These are phyloP conservation scores for Etia nguti DNA, from an alignment of 2,113 vertebrate species.

Conservation along the genomic window DNA sequence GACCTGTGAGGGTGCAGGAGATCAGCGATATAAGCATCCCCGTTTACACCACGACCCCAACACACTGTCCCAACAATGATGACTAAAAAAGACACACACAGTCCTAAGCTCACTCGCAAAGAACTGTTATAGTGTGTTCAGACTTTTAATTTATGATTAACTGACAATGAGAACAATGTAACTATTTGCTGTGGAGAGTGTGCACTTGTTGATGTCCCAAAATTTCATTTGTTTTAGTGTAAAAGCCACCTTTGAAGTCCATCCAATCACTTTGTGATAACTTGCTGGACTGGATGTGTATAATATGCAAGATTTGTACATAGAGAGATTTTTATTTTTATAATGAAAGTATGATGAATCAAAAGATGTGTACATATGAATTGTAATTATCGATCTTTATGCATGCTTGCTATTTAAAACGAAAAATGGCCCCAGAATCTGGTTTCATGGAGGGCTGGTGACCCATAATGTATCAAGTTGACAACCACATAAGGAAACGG, in stretches of 20 bases:
- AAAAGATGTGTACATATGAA: constrained; percentile 58
- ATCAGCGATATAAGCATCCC: constrained; percentile 86
- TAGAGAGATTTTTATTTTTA: constrained; percentile 75
- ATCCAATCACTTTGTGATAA: constrained; percentile 50
- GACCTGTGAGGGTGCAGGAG: constrained; percentile 82
- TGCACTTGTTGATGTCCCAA: constrained; percentile 34
- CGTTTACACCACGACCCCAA: constrained; percentile 80
- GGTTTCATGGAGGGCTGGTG: constrained; percentile 23
- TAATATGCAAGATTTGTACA: constrained; percentile 76
- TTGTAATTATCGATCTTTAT: constrained; percentile 64
- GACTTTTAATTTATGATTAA: constrained; percentile 47
- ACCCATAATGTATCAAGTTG: constrained; percentile 56
- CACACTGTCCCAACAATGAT: constrained; percentile 72
- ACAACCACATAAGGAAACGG: constrained; percentile 53
- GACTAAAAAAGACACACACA: constrained; percentile 34
- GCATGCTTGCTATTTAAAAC: constrained; percentile 71
- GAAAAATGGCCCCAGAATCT: constrained; percentile 34
- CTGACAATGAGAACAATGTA: constrained; percentile 42
- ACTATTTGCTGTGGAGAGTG: constrained; percentile 29
- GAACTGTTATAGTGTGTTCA: constrained; percentile 37
- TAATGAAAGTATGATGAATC: constrained; percentile 54
- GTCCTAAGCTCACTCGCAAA: constrained; percentile 4
- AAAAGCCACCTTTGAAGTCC: constrained; percentile 46
- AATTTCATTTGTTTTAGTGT: constrained; percentile 56
- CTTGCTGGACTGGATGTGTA: constrained; percentile 63